Percentiles rank a stretch among this genome's conserved stretches.
phyloP scores from a whole-genome alignment of 2,888 invertebrate species.

The Spodoptera exigua region DNA sequence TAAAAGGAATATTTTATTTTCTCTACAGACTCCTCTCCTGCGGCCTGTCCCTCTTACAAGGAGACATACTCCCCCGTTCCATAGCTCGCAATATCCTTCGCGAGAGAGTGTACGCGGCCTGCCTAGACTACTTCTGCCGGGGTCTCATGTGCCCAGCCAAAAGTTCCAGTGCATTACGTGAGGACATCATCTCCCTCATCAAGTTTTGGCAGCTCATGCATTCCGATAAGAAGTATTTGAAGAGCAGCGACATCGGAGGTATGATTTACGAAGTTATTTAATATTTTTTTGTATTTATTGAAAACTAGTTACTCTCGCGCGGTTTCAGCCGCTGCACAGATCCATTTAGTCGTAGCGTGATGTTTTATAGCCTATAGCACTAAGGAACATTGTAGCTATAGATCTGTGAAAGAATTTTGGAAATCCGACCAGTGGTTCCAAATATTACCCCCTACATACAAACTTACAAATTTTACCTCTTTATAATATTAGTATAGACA shows the following conservation, averaged over 20 bases:
- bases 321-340: too few species aligned
- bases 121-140: slow-evolving; percentile 98
- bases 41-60: slow-evolving; percentile 97
- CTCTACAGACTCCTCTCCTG: slow-evolving; percentile 94
- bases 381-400: too few species aligned
- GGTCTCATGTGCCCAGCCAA: slow-evolving; percentile 97
- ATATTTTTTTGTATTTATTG: too few species aligned
- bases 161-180: slow-evolving; percentile 92
- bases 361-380: too few species aligned
- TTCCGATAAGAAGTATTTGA: slow-evolving; percentile 97
- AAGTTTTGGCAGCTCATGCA: slow-evolving; percentile 99
- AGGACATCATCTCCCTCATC: slow-evolving; percentile 96
- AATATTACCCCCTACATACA: too few species aligned
- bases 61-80: slow-evolving; percentile 95
- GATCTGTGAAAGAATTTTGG: too few species aligned
- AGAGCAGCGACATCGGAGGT: slow-evolving; percentile 95
- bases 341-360: too few species aligned
- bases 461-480: too few species aligned
- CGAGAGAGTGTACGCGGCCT: slow-evolving; percentile 97
- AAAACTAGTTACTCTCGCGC: too few species aligned
- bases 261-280: too few species aligned
- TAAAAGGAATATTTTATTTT: neutral
- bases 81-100: slow-evolving; percentile 97
- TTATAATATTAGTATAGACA: too few species aligned
- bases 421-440: too few species aligned